These are phyloP conservation scores for Laothoe populi DNA, from an alignment of 2,888 invertebrate species.

Conservation along the genomic window DNA sequence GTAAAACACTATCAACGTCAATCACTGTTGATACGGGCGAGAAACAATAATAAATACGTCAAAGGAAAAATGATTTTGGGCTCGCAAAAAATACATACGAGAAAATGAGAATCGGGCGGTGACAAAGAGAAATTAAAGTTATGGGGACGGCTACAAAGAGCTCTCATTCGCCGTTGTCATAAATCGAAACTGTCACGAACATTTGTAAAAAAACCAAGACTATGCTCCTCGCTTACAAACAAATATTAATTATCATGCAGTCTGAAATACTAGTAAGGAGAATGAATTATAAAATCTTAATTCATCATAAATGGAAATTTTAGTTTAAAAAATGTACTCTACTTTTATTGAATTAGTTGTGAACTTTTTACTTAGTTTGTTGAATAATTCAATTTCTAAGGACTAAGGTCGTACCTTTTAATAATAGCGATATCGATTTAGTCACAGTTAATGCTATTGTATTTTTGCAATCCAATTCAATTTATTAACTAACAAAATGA, in stretches of 20 bases:
- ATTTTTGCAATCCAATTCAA: too few relatives aligned
- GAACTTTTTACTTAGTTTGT: background rate
- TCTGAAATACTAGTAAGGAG: conserved; percentile 33
- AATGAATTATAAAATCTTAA: conserved; percentile 20
- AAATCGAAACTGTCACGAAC: conserved; percentile 58
- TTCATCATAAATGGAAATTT: background rate
- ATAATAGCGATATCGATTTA: background rate
- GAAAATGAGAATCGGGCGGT: conserved; percentile 32
- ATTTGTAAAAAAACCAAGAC: conserved; percentile 57
- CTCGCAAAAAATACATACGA: conserved; percentile 34
- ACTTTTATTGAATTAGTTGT: background rate
- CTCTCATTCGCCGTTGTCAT: conserved; percentile 39
- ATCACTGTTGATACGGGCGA: conserved; percentile 30
- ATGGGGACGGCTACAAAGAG: conserved; percentile 36
- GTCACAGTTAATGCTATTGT: background rate
- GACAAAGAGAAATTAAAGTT: conserved; percentile 50
- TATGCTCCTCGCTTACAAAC: conserved; percentile 53
- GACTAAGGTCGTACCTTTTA: background rate
- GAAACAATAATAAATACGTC: conserved; percentile 29
- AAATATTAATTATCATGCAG: conserved; percentile 59
- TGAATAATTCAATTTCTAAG: background rate
- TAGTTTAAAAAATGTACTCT: background rate
- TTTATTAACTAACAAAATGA: too few relatives aligned
- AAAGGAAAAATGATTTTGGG: conserved; percentile 32
- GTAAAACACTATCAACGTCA: conserved; percentile 11